phyloP scores from a whole-genome alignment of 2,113 vertebrate species.

The Pionites leucogaster region DNA sequence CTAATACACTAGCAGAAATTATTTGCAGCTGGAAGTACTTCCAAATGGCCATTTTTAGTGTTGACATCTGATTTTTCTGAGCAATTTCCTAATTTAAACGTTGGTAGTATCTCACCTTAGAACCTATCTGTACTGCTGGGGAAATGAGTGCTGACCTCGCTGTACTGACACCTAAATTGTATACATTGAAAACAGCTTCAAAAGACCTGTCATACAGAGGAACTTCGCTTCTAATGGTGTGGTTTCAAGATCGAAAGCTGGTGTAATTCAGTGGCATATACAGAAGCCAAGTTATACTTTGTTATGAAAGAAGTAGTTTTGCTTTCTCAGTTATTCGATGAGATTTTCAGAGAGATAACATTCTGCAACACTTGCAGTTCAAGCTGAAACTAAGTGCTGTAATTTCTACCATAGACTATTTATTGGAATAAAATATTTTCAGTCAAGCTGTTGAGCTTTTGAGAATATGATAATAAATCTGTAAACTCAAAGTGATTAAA shows the following conservation, averaged over 20 bases:
- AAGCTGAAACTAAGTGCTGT: neutral
- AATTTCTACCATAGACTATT: neutral
- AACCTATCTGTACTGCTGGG: neutral
- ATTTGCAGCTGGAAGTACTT: neutral
- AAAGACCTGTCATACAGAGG: neutral
- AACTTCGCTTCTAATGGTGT: neutral
- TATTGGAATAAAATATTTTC: conserved; percentile 16
- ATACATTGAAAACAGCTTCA: neutral
- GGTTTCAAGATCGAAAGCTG: neutral
- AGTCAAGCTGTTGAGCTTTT: neutral
- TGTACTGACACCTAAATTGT: neutral
- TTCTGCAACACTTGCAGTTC: neutral
- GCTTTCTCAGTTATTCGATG: neutral
- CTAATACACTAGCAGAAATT: neutral
- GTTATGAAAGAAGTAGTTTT: neutral
- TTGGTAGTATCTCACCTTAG: neutral
- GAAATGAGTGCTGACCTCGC: neutral
- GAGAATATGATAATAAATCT: neutral
- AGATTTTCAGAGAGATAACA: neutral
- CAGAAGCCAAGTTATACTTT: neutral
- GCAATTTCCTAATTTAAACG: neutral
- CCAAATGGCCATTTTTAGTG: neutral
- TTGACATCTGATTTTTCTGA: neutral
- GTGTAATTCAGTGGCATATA: neutral
- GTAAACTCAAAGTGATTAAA: neutral